phyloP scores from a whole-genome alignment of 53 echinoderm and acorn worm species.

The Temnopleurus reevesii region DNA sequence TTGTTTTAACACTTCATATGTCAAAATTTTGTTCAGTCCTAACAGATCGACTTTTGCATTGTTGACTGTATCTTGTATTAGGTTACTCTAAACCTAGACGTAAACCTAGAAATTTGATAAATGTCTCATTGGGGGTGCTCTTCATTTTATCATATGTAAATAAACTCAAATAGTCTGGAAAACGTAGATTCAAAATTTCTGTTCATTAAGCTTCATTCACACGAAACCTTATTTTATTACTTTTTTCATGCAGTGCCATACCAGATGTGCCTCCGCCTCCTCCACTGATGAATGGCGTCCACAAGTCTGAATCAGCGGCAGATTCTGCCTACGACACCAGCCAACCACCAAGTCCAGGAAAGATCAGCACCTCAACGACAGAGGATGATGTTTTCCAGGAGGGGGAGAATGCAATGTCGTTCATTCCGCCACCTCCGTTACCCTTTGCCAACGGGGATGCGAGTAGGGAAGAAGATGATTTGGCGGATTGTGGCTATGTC shows the following conservation, averaged over 20 bases:
- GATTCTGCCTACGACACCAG: constrained; percentile 53
- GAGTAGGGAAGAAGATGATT: constrained; percentile 27
- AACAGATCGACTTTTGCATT: too few relatives aligned
- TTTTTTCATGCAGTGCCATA: constrained; percentile 16
- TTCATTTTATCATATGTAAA: too few relatives aligned
- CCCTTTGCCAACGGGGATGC: constrained; percentile 13
- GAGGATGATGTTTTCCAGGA: constrained; percentile 57
- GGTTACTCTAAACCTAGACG: too few relatives aligned
- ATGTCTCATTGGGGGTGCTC: too few relatives aligned
- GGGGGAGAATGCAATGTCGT: background rate
- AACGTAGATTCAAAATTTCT: too few relatives aligned
- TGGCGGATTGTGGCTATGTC: constrained; percentile 47
- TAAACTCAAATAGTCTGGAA: too few relatives aligned
- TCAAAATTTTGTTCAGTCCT: too few relatives aligned
- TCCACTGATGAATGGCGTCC: constrained; percentile 40
- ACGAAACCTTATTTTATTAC: background rate
- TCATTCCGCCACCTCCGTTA: constrained; percentile 25
- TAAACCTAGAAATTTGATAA: too few relatives aligned
- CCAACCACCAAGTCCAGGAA: constrained; percentile 52
- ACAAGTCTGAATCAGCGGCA: constrained; percentile 32
- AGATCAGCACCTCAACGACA: constrained; percentile 47
- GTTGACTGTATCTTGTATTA: too few relatives aligned
- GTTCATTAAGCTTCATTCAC: too few relatives aligned
- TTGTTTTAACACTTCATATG: too few relatives aligned
- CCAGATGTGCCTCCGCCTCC: constrained; percentile 46